These are phyloP conservation scores for Cheilosia vernalis DNA, from an alignment of 2,888 invertebrate genomes.

Conservation along the genomic window DNA sequence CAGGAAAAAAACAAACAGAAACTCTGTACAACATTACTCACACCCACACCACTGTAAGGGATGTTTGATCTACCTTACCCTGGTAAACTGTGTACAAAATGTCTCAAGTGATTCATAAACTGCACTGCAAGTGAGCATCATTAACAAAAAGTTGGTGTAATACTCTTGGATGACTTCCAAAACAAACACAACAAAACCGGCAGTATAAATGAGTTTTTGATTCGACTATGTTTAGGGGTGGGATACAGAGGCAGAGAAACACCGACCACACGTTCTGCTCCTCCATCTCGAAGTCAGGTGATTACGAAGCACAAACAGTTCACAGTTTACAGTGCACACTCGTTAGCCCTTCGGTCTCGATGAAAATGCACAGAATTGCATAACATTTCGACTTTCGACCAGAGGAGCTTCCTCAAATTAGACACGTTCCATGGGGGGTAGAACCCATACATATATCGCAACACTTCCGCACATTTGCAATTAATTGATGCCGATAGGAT, in stretches of 20 bases:
- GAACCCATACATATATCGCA: slow-evolving; percentile 6
- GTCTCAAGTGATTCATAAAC: slow-evolving; percentile 72
- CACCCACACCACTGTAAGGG: slow-evolving; percentile 10
- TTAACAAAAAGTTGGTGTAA: slow-evolving; percentile 61
- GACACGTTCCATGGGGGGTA: slow-evolving; percentile 19
- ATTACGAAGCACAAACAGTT: slow-evolving; percentile 44
- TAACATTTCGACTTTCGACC: slow-evolving; percentile 46
- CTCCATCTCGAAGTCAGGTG: slow-evolving; percentile 34
- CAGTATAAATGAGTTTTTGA: slow-evolving; percentile 68
- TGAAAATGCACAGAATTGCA: slow-evolving; percentile 19
- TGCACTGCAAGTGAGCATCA: slow-evolving; percentile 26
- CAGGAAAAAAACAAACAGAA: background rate
- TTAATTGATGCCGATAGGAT: slow-evolving; percentile 41
- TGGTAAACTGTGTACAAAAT: slow-evolving; percentile 6
- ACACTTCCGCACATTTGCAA: slow-evolving; percentile 44
- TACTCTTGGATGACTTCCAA: slow-evolving; percentile 53
- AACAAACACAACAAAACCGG: slow-evolving; percentile 44
- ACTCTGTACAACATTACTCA: background rate
- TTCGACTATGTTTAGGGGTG: slow-evolving; percentile 24
- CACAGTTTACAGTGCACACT: slow-evolving; percentile 22
- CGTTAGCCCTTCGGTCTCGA: slow-evolving; percentile 39
- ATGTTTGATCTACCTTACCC: slow-evolving; percentile 38
- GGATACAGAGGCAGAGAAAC: background rate
- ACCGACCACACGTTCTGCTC: background rate
- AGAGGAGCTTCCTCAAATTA: slow-evolving; percentile 13